Conservation (phyloP, 2,797 vertebrate genomes). For the Bryconaethiops microstoma region DNA sequence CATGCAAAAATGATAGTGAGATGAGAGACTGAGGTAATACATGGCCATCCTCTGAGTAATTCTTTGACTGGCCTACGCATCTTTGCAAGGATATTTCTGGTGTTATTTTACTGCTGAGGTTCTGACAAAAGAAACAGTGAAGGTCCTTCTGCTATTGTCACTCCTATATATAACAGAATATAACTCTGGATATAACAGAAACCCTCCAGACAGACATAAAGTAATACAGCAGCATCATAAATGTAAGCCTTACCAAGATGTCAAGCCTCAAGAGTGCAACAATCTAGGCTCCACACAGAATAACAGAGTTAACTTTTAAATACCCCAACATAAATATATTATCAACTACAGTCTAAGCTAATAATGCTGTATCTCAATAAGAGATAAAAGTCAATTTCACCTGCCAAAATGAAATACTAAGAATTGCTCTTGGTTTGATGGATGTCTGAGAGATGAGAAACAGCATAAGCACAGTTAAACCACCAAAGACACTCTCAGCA, state of each 20-base stretch:
- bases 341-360: not conserved
- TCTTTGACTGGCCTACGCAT: no score
- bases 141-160: not conserved
- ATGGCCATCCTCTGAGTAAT: not conserved
- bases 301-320: conserved; percentile 9
- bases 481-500: not conserved
- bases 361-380: not conserved
- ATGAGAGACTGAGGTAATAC: conserved; percentile 11
- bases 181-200: not conserved
- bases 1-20: conserved; percentile 30
- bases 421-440: not conserved
- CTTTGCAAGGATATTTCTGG: no score
- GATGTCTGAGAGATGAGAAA: conserved; percentile 1
- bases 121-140: not conserved
- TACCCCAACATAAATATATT: not conserved
- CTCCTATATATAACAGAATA: not conserved
- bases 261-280: not conserved
- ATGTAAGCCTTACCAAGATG: not conserved
- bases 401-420: not conserved
- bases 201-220: not conserved
- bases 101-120: no score
- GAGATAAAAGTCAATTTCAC: conserved; percentile 1
- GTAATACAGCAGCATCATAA: not conserved
- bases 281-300: not conserved
- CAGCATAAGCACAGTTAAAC: not conserved